Conservation (phyloP, 2,797 vertebrate species). For the Coranthus polyacanthus region DNA sequence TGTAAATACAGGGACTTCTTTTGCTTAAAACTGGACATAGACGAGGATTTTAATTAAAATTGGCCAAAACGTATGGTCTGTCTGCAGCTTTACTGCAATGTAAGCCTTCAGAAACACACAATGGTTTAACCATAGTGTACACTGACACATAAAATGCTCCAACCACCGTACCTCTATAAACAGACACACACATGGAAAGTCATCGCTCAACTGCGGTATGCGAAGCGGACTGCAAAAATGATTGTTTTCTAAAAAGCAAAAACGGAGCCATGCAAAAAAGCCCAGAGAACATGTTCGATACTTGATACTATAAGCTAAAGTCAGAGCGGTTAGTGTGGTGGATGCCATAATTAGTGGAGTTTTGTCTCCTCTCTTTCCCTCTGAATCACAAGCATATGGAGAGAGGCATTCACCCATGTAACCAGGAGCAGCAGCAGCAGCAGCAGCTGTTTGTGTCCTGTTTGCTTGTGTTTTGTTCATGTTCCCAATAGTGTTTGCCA, state of each 20-base stretch:
- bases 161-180: constrained; percentile 42
- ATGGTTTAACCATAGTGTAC: constrained; percentile 27
- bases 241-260: constrained; percentile 15
- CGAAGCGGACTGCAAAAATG: constrained; percentile 27
- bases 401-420: constrained; percentile 68
- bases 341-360: constrained; percentile 65
- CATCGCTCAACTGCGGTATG: constrained; percentile 31
- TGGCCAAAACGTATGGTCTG: not conserved
- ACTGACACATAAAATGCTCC: constrained; percentile 26
- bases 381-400: constrained; percentile 69
- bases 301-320: constrained; percentile 26
- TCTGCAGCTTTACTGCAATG: constrained; percentile 3
- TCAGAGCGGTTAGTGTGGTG: constrained; percentile 41
- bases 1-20: not conserved
- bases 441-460: constrained; percentile 82
- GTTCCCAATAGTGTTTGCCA: constrained; percentile 77
- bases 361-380: constrained; percentile 54
- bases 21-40: not conserved
- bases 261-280: constrained; percentile 12
- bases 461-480: constrained; percentile 82
- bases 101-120: constrained; percentile 5
- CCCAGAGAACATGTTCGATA: constrained; percentile 36
- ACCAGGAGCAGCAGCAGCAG: constrained; percentile 74
- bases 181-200: constrained; percentile 33
- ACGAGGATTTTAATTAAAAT: not conserved